Evolutionary conservation across 2,888 invertebrate species (phyloP), one percentile per base, ranked within the genome.

Genomic region (Notocelia uddmanniana): DNA sequence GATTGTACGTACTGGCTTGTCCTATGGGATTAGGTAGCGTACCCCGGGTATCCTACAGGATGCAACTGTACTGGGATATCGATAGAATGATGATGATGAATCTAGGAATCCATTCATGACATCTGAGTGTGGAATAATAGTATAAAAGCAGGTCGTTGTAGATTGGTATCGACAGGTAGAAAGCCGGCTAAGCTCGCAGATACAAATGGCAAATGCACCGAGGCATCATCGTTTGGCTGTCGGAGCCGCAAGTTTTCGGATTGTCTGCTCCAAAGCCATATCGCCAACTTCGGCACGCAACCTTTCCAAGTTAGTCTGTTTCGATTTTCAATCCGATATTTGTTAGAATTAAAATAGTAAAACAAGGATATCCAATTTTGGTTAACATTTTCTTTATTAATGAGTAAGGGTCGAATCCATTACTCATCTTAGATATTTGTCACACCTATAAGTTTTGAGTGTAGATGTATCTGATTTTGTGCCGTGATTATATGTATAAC

Each of bases 151-250:
- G 23, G 54, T 63, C 59, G 67, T 70, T 31, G 13, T 78, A 72
- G 80, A 81, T 77, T 79, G 80, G 76, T 75, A 76, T 81, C 80
- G 83, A 82, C 81, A 83, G 80, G 79, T 80, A 77, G 78, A 82
- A 23, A 50, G 68, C 58, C 64, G 69, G 69, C 69, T 73, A 69
- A 72, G 60, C 76, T 76, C 64, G 52, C 76, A 77, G 78, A 81
- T 82, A 80, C 82, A 83, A 85, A 85, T 82, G 81, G 84, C 85
- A 83, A 85, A 85, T 86, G 84, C 85, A 80, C 80, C 81, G 76
- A 77, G 76, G 81, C 81, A 81, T 84, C 82, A 84, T 80, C 81
- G 81, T 79, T 80, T 79, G 76, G 74, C 67, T 73, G 75, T 76
- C 76, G 73, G 69, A 75, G 74, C 74, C 26, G 60, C 74, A 78